Evolutionary conservation across 2,797 vertebrate species (phyloP).

Genomic region (Hippopotamyrus pictus): DNA sequence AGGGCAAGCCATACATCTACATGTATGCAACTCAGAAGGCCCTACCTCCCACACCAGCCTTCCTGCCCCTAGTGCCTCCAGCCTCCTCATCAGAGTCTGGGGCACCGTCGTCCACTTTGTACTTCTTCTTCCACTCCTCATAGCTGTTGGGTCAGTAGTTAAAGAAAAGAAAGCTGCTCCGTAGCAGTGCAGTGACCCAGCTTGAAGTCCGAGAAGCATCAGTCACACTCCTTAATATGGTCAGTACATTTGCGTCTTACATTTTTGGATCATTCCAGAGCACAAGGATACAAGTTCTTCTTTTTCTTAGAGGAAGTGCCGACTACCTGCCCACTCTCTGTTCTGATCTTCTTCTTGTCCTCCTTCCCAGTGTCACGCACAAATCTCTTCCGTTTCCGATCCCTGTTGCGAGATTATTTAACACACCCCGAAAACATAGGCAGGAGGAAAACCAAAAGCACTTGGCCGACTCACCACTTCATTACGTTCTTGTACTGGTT

Average conservation of each 20-base stretch:
- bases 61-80: slow-evolving; percentile 34
- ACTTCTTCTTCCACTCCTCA: slow-evolving; percentile 94
- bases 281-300: slow-evolving; percentile 84
- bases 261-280: neutral
- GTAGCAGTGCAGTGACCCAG: neutral
- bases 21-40: neutral
- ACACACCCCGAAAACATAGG: neutral
- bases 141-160: slow-evolving; percentile 66
- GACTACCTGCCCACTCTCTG: slow-evolving; percentile 75
- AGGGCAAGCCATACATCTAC: neutral
- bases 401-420: slow-evolving; percentile 57
- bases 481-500: slow-evolving; percentile 71
- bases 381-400: slow-evolving; percentile 90
- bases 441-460: neutral
- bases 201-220: neutral
- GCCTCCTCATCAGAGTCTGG: slow-evolving; percentile 56
- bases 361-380: slow-evolving; percentile 75
- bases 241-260: neutral
- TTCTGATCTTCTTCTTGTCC: slow-evolving; percentile 77
- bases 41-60: slow-evolving; percentile 37
- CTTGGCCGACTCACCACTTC: slow-evolving; percentile 72
- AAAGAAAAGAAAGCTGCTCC: slow-evolving; percentile 41
- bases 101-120: slow-evolving; percentile 76
- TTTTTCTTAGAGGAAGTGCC: slow-evolving; percentile 74
- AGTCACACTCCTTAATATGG: neutral